These are phyloP conservation scores for Epizoanthus illoricatus DNA, from an alignment of 92 coral and sea anemone genomes.

Conservation along the genomic window DNA sequence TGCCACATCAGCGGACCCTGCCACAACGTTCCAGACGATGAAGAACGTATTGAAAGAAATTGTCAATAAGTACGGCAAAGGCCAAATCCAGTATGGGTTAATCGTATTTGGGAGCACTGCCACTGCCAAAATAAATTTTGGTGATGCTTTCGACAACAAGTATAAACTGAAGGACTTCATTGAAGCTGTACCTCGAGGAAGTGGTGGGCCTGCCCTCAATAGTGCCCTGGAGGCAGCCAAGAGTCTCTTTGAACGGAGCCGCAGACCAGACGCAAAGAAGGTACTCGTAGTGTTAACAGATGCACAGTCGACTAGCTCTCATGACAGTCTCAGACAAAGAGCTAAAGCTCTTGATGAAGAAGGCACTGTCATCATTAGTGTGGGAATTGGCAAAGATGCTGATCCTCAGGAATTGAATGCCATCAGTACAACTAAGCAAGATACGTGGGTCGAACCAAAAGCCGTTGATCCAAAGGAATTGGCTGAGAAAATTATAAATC, in stretches of 20 bases:
- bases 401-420: conserved; percentile 7
- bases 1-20: conserved; percentile 37
- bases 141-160: conserved; percentile 46
- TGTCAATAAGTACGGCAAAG: conserved; percentile 58
- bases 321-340: conserved; percentile 16
- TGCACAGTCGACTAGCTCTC: conserved; percentile 26
- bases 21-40: conserved; percentile 52
- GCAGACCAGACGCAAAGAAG: conserved; percentile 48
- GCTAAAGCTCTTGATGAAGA: conserved; percentile 16
- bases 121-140: conserved; percentile 48
- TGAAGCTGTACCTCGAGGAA: conserved; percentile 43
- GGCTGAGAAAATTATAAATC: conserved; percentile 18
- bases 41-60: conserved; percentile 63
- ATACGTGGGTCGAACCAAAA: conserved; percentile 13
- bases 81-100: conserved; percentile 62
- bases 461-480: conserved; percentile 15
- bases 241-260: conserved; percentile 55
- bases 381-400: conserved; percentile 20
- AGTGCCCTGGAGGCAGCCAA: conserved; percentile 65
- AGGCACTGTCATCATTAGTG: conserved; percentile 19
- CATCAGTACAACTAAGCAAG: conserved; percentile 16
- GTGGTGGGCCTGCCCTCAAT: conserved; percentile 54
- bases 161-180: conserved; percentile 47
- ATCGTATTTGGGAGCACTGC: conserved; percentile 57
- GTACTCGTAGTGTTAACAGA: conserved; percentile 51